phyloP scores from a whole-genome alignment of 2,113 vertebrate genomes.

The Bostrychus sinensis region DNA sequence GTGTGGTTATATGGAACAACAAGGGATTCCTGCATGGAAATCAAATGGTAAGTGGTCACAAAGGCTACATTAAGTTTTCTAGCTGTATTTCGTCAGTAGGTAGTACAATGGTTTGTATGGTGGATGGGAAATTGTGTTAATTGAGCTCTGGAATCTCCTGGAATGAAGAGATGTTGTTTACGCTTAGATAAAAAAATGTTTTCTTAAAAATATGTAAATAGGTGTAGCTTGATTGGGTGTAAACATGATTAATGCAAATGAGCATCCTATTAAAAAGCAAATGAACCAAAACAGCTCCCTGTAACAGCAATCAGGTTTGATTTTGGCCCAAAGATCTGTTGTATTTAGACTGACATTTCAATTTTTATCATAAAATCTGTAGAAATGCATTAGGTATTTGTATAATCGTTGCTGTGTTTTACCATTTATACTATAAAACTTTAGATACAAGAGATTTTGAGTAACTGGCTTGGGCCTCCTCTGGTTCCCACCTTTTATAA shows the following conservation, averaged over 20 bases:
- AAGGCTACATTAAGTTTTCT: too few species aligned
- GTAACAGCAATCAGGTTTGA: background rate
- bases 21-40: too few species aligned
- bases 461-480: background rate
- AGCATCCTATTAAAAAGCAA: background rate
- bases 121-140: background rate
- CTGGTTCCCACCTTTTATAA: background rate
- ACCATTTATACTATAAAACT: too few species aligned
- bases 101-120: background rate
- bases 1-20: background rate
- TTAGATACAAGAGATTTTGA: background rate
- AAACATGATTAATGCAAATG: background rate
- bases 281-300: background rate
- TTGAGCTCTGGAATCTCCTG: background rate
- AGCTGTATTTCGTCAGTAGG: too few species aligned
- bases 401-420: too few species aligned
- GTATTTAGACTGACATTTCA: background rate
- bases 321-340: background rate
- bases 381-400: too few species aligned
- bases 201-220: slow-evolving; percentile 2
- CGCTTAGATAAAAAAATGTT: background rate
- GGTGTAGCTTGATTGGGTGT: background rate
- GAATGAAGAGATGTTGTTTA: background rate
- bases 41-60: too few species aligned
- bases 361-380: too few species aligned